Conservation (phyloP, 2,113 vertebrate genomes). For the Odontophorus gujanensis region DNA sequence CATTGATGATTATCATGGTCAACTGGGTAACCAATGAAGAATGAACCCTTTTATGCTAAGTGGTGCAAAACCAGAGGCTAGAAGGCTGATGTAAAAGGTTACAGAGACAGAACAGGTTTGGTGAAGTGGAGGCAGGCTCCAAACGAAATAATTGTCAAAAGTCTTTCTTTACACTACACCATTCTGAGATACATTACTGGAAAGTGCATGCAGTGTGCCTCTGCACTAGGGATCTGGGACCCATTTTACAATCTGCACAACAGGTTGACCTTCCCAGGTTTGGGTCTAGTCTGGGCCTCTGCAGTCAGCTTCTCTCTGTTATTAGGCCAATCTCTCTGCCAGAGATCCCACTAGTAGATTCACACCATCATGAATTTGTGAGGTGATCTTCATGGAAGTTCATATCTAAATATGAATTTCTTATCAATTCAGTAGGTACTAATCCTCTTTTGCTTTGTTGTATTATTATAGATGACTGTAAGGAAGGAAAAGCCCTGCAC, state of each 20-base stretch:
- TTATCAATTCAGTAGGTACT: neutral
- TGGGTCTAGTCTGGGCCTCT: neutral
- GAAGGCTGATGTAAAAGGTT: neutral
- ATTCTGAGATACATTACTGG: neutral
- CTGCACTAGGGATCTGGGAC: accelerated
- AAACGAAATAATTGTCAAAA: neutral
- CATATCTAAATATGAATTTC: neutral
- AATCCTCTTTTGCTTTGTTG: neutral
- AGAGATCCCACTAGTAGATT: neutral
- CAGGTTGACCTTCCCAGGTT: neutral
- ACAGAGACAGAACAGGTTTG: neutral
- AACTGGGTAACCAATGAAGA: neutral
- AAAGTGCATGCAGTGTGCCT: neutral
- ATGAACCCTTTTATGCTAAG: neutral
- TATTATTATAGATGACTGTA: neutral
- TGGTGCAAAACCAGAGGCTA: neutral
- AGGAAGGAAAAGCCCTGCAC: neutral
- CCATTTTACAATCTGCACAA: neutral
- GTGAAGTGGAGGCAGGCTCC: neutral
- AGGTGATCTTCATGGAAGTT: neutral
- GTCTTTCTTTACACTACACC: neutral
- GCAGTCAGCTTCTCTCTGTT: neutral
- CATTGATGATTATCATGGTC: neutral
- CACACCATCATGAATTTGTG: neutral
- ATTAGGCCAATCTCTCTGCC: neutral